These are phyloP conservation scores for Pinctada fucata DNA, from an alignment of 2,888 invertebrate genomes.

Conservation along the genomic window DNA sequence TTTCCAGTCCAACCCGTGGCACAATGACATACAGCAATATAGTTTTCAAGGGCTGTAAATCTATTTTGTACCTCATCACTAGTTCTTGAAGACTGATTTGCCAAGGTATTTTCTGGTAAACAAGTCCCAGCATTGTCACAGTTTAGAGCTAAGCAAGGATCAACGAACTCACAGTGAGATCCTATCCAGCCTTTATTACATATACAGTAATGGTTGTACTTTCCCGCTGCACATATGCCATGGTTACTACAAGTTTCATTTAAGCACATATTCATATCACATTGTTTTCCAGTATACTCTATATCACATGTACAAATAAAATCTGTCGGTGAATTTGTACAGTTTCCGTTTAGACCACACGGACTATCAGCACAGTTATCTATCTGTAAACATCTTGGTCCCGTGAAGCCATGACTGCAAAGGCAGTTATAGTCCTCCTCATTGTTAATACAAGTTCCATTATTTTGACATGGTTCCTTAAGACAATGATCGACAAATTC, in stretches of 20 bases:
- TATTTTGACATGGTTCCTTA: constrained; percentile 16
- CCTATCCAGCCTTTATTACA: constrained; percentile 2
- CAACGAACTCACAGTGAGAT: neutral
- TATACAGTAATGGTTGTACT: neutral
- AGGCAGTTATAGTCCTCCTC: constrained; percentile 16
- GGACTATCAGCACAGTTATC: constrained; percentile 12
- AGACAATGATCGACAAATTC: constrained; percentile 15
- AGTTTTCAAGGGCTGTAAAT: neutral
- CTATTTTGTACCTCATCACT: too few species aligned
- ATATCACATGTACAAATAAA: constrained; percentile 16
- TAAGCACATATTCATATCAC: constrained; percentile 14
- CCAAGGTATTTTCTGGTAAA: neutral
- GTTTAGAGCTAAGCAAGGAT: neutral
- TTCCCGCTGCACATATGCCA: neutral
- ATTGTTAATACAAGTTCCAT: constrained; percentile 26
- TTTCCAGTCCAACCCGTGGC: constrained; percentile 13
- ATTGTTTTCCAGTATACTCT: constrained; percentile 17
- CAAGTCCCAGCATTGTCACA: neutral
- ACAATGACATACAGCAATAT: constrained; percentile 4
- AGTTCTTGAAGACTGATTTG: neutral
- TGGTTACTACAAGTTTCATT: neutral
- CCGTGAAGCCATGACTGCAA: constrained; percentile 18
- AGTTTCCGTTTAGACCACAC: constrained; percentile 25
- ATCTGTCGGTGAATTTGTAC: neutral
- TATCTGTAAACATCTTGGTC: constrained; percentile 15